Base-by-base conservation (phyloP, 37 sponge, comb jelly and placozoan species). In the Theonella swinhoei region DNA sequence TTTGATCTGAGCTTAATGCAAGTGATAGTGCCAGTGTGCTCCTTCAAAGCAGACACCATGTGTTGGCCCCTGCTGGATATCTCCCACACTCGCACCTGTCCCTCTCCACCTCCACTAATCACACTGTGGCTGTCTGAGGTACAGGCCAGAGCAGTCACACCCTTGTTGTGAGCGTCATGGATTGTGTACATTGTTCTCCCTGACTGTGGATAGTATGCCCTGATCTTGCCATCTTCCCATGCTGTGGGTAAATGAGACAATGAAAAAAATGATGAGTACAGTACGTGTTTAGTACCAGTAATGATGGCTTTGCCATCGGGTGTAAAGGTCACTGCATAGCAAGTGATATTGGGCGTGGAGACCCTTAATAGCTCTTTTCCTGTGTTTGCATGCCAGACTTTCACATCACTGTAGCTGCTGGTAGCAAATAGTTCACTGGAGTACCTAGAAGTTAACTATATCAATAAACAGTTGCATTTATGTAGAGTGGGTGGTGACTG, bases 141-240 rank as follows among this genome's bases (percentile, higher is more conserved):
- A 43, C 92, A 86, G 23, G 97, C 92, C 33, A 96, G 39, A 4
- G 99, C 97, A 40, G 99, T 96, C 38, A 95, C 99, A 19, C 99
- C 99, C 95, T 95, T 95, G 84, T 93, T 94, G 76, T 99, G 99
- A 1, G 99, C 99, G 80, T 99, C 94, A 54, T 96, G 91, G 58
- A 99, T 94, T 39, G 90, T 96, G 83, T 92, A 99, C 91, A 92
- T 86, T 1, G 80, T 80, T 68, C 83, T 90, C 11, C 94, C 99
- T 72, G 80, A 85, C 86, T 99, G 91, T 2, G 99, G 99, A 40
- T 79, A 85, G 77, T 83, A 99, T 0, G 90, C 90, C 39, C 99
- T 54, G 30, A 99, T 96, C 83, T 99, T 99, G 2, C 99, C 99
- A 82, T 99, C 99, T 73, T 96, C 91, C 99, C 99, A 99, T 29